Evolutionary conservation across 2,113 vertebrate species (phyloP).

Genomic region (Podarcis cretensis): DNA sequence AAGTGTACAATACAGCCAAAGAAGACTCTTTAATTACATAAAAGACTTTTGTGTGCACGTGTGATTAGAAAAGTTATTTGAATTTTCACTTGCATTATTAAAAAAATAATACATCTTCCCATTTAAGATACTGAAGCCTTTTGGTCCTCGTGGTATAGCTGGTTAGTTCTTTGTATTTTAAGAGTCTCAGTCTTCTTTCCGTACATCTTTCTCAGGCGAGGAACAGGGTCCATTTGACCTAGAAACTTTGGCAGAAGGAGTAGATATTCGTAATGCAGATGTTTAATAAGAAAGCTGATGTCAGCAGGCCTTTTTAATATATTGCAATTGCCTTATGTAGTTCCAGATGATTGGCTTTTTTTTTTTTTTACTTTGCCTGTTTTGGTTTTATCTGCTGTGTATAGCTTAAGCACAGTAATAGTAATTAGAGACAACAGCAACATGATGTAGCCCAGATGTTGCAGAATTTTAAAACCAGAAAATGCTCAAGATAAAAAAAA

Average conservation of each 20-base stretch:
- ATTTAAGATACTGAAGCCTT: slow-evolving; percentile 71
- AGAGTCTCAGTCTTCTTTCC: slow-evolving; percentile 82
- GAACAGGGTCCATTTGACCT: slow-evolving; percentile 80
- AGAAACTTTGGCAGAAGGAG: slow-evolving; percentile 85
- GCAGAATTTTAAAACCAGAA: slow-evolving; percentile 38
- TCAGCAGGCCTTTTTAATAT: slow-evolving; percentile 52
- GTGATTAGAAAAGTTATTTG: slow-evolving; percentile 73
- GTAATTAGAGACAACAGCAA: slow-evolving; percentile 5
- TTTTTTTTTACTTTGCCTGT: slow-evolving; percentile 47
- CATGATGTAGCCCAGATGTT: slow-evolving; percentile 35
- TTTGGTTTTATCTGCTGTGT: slow-evolving; percentile 22
- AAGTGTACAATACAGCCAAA: slow-evolving; percentile 74
- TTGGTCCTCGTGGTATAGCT: slow-evolving; percentile 78
- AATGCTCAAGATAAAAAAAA: slow-evolving; percentile 51
- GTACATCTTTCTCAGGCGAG: slow-evolving; percentile 70
- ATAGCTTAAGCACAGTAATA: slow-evolving; percentile 46
- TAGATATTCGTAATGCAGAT: slow-evolving; percentile 77
- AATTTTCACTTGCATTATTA: slow-evolving; percentile 67
- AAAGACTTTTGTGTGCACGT: slow-evolving; percentile 64
- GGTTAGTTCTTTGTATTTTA: slow-evolving; percentile 67
- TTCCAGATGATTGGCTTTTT: slow-evolving; percentile 32
- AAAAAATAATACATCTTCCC: slow-evolving; percentile 73
- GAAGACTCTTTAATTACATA: slow-evolving; percentile 52
- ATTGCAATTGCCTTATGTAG: background rate
- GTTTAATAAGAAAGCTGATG: slow-evolving; percentile 58